A percentile compares a stretch with the other conserved stretches of the same genome.
Evolutionary conservation across 2,888 invertebrate genomes (phyloP).

Genomic region (Thalpophila matura): DNA sequence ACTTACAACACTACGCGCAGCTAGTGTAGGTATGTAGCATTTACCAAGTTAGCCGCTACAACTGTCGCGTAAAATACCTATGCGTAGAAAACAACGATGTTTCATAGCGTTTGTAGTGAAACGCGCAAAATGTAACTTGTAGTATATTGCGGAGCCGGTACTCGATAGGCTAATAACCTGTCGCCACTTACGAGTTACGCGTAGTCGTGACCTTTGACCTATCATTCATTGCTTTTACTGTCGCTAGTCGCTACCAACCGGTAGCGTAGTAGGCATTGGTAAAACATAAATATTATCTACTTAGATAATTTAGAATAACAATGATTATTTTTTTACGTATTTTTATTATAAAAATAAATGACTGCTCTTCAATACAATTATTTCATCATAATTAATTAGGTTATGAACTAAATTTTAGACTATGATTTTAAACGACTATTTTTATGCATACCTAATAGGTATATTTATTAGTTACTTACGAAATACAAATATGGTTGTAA

Average conservation of each 20-base stretch:
- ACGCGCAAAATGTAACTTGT: conserved; percentile 20
- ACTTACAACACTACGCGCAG: too few relatives aligned
- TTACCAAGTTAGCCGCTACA: not conserved
- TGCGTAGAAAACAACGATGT: conserved; percentile 18
- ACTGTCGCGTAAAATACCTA: not conserved
- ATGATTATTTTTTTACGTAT: not conserved
- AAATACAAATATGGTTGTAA: too few relatives aligned
- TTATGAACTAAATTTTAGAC: too few relatives aligned
- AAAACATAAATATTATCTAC: conserved; percentile 14
- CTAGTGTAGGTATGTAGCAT: not conserved
- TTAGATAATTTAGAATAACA: conserved; percentile 3
- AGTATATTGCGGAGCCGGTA: conserved; percentile 45
- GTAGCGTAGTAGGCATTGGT: conserved; percentile 15
- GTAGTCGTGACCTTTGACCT: conserved; percentile 56
- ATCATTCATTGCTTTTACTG: conserved; percentile 47
- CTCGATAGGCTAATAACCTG: conserved; percentile 56
- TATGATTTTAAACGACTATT: too few relatives aligned
- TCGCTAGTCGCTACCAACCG: conserved; percentile 20
- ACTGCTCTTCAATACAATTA: too few relatives aligned
- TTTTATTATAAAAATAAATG: conserved; percentile 12
- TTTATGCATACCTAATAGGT: too few relatives aligned
- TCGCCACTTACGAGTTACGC: conserved; percentile 53
- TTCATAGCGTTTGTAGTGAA: conserved; percentile 4
- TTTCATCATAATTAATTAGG: not conserved
- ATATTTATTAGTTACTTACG: too few relatives aligned